Base-by-base conservation (phyloP, 1,140 invertebrate genomes). In the Paraescarpia echinospica region DNA sequence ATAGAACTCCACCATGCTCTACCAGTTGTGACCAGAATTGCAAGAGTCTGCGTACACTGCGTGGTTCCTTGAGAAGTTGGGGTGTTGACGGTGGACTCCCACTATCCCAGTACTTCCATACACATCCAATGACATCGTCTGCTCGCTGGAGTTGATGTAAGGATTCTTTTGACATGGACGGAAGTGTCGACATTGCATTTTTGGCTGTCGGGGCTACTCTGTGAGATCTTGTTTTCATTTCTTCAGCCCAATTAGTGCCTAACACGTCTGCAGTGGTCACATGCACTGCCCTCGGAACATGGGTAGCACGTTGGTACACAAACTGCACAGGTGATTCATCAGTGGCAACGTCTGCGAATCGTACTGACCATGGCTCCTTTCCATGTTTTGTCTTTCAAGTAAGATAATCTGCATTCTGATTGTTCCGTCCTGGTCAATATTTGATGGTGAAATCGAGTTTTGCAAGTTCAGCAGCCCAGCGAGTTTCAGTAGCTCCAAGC, bases 401-500 rank as follows among this genome's bases (percentile, higher is more conserved):
- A 77, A 27, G 9, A 77, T 6, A 91, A 31, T 94, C 93, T 34
- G 94, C 93, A 92, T 93, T 93, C 33, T 34, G 59, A 77, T 93
- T 94, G 35, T 1, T 34, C 88, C 92, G 92, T 18, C 93, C 93
- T 35, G 92, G n/a, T n/a, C n/a, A n/a, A n/a, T n/a, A n/a, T 22
- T 89, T 89, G 5, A 94, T 92, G 2, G 89, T 35, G 41, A 94
- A 94, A 89, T 93, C 41, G 91, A 94, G 59, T 34, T 88, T 14
- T 77, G 92, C 35, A 35, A 93, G 89, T 59, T 90, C 93, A 33
- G 93, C 93, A 22, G 93, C 51, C 92, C 93, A 93, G 22, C 93
- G 12, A 91, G 93, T 92, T 33, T 90, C 92, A 33, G 93, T 93
- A 8, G 94, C 93, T 94, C 94, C 34, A 94, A n/a, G n/a, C n/a